These are phyloP conservation scores for Bombus turneri DNA, from an alignment of 1,140 invertebrate genomes.

Conservation along the genomic window DNA sequence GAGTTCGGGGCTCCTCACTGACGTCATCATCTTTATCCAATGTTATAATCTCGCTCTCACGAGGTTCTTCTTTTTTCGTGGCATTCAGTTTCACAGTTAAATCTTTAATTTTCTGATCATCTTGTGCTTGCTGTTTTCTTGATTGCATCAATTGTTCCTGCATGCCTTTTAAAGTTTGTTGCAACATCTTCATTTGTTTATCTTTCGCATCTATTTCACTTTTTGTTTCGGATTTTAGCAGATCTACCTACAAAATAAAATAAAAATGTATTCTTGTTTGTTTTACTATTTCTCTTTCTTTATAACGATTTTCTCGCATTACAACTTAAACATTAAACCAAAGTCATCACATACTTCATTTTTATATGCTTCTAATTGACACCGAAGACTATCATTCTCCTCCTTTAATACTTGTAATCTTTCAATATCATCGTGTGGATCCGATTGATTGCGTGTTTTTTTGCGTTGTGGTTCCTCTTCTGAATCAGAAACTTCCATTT, in stretches of 20 bases:
- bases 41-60: slow-evolving; percentile 79
- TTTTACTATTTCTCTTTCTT: neutral
- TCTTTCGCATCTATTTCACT: slow-evolving; percentile 87
- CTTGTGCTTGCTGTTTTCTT: slow-evolving; percentile 85
- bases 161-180: slow-evolving; percentile 91
- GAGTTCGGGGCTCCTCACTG: slow-evolving; percentile 79
- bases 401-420: slow-evolving; percentile 84
- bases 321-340: neutral
- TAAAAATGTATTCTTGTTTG: neutral
- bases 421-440: slow-evolving; percentile 74
- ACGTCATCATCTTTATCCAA: slow-evolving; percentile 82
- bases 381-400: slow-evolving; percentile 94
- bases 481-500: slow-evolving; percentile 92
- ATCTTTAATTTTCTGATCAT: slow-evolving; percentile 85
- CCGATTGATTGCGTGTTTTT: slow-evolving; percentile 78
- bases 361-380: slow-evolving; percentile 96
- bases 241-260: slow-evolving; percentile 81
- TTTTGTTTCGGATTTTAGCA: slow-evolving; percentile 87
- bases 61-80: slow-evolving; percentile 74
- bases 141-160: slow-evolving; percentile 89
- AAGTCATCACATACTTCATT: slow-evolving; percentile 87
- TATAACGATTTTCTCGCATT: neutral
- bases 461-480: slow-evolving; percentile 85
- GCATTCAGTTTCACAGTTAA: slow-evolving; percentile 83
- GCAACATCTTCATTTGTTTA: slow-evolving; percentile 88